phyloP scores from a whole-genome alignment of 2,113 vertebrate species.

The Sinocyclocheilus maitianheensis region DNA sequence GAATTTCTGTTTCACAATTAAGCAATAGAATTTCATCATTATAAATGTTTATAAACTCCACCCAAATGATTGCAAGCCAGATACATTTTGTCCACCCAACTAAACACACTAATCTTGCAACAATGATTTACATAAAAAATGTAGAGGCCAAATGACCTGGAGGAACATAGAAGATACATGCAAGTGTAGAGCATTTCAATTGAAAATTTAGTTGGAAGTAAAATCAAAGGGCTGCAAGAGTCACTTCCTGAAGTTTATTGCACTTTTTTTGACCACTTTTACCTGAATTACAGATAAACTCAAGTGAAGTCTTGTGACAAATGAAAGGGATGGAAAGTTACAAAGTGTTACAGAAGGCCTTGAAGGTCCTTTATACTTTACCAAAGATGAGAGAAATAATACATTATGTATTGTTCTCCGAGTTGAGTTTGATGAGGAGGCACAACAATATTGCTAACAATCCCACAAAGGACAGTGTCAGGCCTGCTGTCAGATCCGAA shows the following conservation, averaged over 20 bases:
- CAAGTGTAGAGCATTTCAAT: too few species aligned
- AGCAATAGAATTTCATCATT: neutral
- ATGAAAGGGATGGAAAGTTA: neutral
- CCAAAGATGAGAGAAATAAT: neutral
- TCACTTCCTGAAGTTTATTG: too few species aligned
- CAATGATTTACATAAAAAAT: too few species aligned
- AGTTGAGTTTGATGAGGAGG: constrained; percentile 13
- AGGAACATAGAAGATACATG: too few species aligned
- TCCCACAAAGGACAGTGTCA: constrained; percentile 40
- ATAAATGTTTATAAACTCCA: neutral
- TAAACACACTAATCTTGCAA: too few species aligned
- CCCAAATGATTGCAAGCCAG: too few species aligned
- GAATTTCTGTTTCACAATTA: too few species aligned
- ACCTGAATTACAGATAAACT: neutral
- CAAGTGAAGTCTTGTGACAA: neutral
- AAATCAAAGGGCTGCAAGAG: neutral
- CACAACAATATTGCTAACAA: constrained; percentile 29
- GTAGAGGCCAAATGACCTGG: too few species aligned
- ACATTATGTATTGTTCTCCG: neutral
- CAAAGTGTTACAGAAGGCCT: neutral
- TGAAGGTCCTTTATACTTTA: neutral
- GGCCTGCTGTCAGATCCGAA: constrained; percentile 40
- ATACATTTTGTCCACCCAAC: too few species aligned
- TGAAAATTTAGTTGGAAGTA: neutral
- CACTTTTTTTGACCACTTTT: neutral